phyloP scores from a whole-genome alignment of 2,113 vertebrate species.

The Lagopus leucura region DNA sequence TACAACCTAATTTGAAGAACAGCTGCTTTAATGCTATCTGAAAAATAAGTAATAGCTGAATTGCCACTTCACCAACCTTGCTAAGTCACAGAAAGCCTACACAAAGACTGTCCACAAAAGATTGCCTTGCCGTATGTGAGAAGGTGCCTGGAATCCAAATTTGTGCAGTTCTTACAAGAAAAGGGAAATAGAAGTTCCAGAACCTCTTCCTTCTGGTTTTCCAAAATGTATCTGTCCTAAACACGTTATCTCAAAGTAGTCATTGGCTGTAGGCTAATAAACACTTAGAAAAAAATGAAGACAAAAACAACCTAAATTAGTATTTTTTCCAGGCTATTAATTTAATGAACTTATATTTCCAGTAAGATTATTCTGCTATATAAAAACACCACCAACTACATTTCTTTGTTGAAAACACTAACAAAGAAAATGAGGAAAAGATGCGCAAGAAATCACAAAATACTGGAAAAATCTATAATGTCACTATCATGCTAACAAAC shows the following conservation, averaged over 20 bases:
- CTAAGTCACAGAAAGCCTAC: not conserved
- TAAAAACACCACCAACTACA: slow-evolving; percentile 37
- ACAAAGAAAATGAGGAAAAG: not conserved
- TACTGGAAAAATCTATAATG: not conserved
- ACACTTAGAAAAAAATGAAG: not conserved
- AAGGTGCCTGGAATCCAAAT: not conserved
- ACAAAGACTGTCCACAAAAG: not conserved
- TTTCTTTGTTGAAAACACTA: slow-evolving; percentile 33
- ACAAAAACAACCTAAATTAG: not conserved
- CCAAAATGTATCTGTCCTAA: not conserved
- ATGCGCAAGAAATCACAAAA: not conserved
- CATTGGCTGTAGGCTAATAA: not conserved
- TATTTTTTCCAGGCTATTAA: not conserved
- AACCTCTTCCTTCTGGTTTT: not conserved
- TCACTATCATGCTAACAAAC: slow-evolving; percentile 13
- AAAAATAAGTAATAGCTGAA: slow-evolving; percentile 39
- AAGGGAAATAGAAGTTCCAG: not conserved
- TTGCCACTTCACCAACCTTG: not conserved
- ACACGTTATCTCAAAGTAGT: not conserved
- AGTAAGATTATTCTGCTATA: slow-evolving; percentile 12
- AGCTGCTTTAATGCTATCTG: slow-evolving; percentile 3
- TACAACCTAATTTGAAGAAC: slow-evolving; percentile 61
- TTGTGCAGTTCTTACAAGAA: not conserved
- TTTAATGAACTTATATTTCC: slow-evolving; percentile 33
- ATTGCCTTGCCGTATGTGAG: not conserved